Base-by-base conservation (phyloP, 2,113 vertebrate species). In the Tonatia bakeri region DNA sequence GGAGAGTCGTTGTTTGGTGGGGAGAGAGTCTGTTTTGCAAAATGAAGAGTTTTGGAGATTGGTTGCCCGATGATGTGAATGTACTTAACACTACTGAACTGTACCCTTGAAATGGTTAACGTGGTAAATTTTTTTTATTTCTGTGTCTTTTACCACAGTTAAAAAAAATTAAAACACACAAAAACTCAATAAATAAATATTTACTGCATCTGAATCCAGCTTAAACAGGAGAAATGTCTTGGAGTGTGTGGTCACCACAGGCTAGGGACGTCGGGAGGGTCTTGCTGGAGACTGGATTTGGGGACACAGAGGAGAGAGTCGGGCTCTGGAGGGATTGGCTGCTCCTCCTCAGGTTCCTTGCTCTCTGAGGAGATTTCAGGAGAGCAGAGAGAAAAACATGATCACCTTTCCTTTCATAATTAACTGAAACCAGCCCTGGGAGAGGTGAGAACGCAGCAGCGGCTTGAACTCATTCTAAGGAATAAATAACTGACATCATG, bases 401-500 rank as follows among this genome's bases (percentile, higher is more conserved):
- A 7, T 76, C 33, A 1, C 28, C 77, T 67, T 88, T 79, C 50
- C 54, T 87, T 86, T 94, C 82, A 73, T 67, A 82, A 81, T 89
- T 76, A 80, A 65, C 40, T 38, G 72, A 50, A 91, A n/a, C 50
- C 79, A 75, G 79, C 79, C 90, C 26, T 56, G 69, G 65, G 85
- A 87, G 69, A 93, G 50, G 83, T 5, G 11, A 17, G 54, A 54
- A 52, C 22, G 2, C 56, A 8, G 47, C 22, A 17, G 47, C 17
- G 45, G 45, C 50, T 85, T 77, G 36, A 91, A 82, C 33, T 69
- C 75, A 38, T 75, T 70, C 50, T 64, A 28, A 91, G 87, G 75
- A 94, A 31, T 88, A 75, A 84, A 26, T 87, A 76, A n/a, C 75
- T 28, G 90, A 54, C 75, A n/a, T 79, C 20, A 7, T 2, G 2